These are phyloP conservation scores for Hermodice carunculata DNA, from an alignment of 2,888 invertebrate species.

Conservation along the genomic window DNA sequence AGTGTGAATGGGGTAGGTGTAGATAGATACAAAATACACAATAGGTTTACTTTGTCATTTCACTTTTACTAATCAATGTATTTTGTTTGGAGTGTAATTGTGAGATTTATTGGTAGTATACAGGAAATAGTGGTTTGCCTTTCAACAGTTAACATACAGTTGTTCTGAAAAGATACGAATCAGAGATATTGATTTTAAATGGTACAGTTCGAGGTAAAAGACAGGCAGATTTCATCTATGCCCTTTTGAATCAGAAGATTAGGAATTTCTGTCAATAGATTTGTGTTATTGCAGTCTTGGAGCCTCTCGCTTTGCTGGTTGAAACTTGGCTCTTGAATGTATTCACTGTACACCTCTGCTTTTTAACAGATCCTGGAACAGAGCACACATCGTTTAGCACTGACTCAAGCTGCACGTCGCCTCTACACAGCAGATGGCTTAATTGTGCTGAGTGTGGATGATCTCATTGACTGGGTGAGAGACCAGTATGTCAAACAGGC, in stretches of 20 bases:
- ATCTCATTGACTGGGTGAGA: slow-evolving; percentile 59
- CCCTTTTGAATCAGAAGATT: background rate
- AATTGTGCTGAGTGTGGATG: slow-evolving; percentile 62
- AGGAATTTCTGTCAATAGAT: too few species aligned
- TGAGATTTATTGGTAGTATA: too few species aligned
- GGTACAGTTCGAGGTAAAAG: too few species aligned
- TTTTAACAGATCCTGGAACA: slow-evolving; percentile 61
- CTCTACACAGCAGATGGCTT: slow-evolving; percentile 66
- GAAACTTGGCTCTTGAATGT: background rate
- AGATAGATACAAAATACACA: too few species aligned
- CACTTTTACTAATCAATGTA: too few species aligned
- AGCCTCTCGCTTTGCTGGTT: background rate
- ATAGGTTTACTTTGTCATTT: too few species aligned
- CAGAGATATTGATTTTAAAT: too few species aligned
- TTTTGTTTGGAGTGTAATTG: too few species aligned
- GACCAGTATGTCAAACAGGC: slow-evolving; percentile 36
- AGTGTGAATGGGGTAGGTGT: slow-evolving; percentile 64
- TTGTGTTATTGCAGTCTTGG: background rate
- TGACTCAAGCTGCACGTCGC: slow-evolving; percentile 60
- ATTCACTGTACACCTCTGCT: background rate
- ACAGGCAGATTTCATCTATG: background rate
- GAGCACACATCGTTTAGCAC: slow-evolving; percentile 57
- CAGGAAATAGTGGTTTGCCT: too few species aligned
- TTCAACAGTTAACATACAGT: too few species aligned
- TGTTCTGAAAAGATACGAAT: too few species aligned